phyloP scores from a whole-genome alignment of 1,140 invertebrate genomes.

The Conus ventricosus region DNA sequence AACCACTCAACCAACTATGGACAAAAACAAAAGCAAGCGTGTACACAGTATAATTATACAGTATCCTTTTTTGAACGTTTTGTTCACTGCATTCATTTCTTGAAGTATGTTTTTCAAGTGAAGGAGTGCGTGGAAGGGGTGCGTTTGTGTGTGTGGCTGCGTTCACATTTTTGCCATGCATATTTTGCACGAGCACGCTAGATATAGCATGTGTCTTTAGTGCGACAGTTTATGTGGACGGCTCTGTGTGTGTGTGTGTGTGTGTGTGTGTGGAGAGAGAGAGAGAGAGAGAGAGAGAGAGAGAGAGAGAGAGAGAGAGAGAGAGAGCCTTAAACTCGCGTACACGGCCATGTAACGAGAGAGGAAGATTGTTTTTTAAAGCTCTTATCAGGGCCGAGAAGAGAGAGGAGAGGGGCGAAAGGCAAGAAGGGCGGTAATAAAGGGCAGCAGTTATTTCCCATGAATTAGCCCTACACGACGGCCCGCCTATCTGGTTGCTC shows the following conservation, averaged over 20 bases:
- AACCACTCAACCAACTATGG: too few relatives aligned
- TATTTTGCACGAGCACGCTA: not conserved
- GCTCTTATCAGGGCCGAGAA: not conserved
- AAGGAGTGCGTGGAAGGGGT: not conserved
- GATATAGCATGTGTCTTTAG: not conserved
- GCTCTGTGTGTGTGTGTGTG: slow-evolving; percentile 17
- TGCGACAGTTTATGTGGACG: not conserved
- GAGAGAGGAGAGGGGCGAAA: not conserved
- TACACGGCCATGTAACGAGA: too few relatives aligned
- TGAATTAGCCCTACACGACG: not conserved
- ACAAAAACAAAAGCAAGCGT: too few relatives aligned
- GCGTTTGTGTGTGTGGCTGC: not conserved
- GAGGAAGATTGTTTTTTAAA: too few relatives aligned
- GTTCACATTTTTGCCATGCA: too few relatives aligned
- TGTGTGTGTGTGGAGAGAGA: slow-evolving; percentile 11
- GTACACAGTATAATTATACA: too few relatives aligned
- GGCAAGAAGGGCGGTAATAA: not conserved
- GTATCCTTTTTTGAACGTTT: too few relatives aligned
- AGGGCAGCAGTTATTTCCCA: not conserved
- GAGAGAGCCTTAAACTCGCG: too few relatives aligned
- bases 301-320: not conserved
- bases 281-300: not conserved
- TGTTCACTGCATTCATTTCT: too few relatives aligned
- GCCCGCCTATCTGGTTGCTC: not conserved
- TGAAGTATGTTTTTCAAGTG: too few relatives aligned